Evolutionary conservation across 2,797 vertebrate genomes (phyloP).

Genomic region (Lateolabrax maculatus): DNA sequence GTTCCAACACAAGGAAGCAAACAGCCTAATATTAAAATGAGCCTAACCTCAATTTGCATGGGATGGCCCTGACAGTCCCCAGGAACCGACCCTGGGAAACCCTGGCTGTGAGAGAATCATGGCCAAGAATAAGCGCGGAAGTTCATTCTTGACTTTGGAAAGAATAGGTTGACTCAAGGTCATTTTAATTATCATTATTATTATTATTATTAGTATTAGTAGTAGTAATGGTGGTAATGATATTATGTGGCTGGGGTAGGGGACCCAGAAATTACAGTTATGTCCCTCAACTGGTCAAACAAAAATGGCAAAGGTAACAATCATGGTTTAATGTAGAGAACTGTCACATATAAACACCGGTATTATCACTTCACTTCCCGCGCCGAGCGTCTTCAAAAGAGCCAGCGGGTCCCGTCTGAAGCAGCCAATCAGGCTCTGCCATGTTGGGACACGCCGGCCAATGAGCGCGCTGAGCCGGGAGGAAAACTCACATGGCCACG

Average conservation of each 20-base stretch:
- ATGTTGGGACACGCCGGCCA: conserved; percentile 86
- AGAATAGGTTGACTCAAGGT: no score
- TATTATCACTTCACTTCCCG: conserved; percentile 43
- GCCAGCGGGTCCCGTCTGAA: not conserved
- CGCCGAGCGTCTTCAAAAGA: conserved; percentile 59
- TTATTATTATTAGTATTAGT: not conserved
- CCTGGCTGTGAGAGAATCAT: not conserved
- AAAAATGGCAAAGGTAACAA: not conserved
- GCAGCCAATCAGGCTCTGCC: conserved; percentile 85
- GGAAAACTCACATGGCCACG: conserved; percentile 58
- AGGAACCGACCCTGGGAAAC: not conserved
- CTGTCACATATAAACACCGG: not conserved
- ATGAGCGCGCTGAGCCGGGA: conserved; percentile 64
- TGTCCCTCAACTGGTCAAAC: accelerated
- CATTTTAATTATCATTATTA: not conserved
- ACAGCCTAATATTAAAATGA: conserved; percentile 3
- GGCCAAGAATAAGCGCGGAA: not conserved
- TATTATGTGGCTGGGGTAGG: not conserved
- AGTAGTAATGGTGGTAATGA: no score
- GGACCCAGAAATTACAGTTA: not conserved
- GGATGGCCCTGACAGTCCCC: not conserved
- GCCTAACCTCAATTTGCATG: not conserved
- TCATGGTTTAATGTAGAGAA: not conserved
- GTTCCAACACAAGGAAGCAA: conserved; percentile 4
- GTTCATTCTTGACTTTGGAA: not conserved